Percentiles rank a stretch among this genome's conserved stretches.
Evolutionary conservation across 2,797 vertebrate genomes (phyloP).

Genomic region (Glossophaga mutica): DNA sequence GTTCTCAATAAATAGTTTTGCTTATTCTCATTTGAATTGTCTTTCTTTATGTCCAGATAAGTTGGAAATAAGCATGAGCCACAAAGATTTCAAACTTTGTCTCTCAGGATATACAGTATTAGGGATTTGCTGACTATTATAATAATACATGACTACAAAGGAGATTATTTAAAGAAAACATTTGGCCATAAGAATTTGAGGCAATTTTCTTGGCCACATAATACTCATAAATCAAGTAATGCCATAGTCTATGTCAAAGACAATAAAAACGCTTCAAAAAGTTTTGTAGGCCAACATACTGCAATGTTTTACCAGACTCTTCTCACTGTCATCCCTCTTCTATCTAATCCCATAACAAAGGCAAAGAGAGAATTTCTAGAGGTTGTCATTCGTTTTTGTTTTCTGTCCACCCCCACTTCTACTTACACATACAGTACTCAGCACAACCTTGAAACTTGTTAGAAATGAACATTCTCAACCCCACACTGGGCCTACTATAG

Average conservation of each 20-base stretch:
- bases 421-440: neutral
- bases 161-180: neutral
- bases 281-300: neutral
- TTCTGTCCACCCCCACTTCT: too few species aligned
- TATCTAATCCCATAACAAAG: neutral
- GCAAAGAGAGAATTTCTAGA: neutral
- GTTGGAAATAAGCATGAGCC: neutral
- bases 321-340: neutral
- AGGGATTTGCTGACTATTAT: neutral
- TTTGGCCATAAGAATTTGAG: neutral
- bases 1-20: neutral
- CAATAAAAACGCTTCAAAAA: neutral
- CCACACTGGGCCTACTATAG: neutral
- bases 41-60: neutral
- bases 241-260: neutral
- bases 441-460: neutral
- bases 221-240: neutral
- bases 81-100: neutral
- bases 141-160: neutral
- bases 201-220: neutral
- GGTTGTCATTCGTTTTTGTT: neutral
- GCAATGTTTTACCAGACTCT: neutral
- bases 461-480: neutral
- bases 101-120: neutral
- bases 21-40: neutral